Conservation (phyloP, 2,113 vertebrate genomes). For the human region DNA sequence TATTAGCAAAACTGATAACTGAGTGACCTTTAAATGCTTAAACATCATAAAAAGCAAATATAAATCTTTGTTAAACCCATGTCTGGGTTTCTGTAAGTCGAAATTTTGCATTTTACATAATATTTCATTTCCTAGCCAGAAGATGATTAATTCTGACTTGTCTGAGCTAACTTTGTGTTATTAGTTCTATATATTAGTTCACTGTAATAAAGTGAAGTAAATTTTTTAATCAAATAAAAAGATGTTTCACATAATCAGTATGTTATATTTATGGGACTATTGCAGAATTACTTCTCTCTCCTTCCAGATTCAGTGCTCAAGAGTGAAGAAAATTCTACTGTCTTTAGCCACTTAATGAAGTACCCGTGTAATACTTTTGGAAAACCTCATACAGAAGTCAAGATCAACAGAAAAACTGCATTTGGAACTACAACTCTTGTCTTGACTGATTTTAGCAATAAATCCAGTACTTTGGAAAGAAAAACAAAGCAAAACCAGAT, state of each 20-base stretch:
- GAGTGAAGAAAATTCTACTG: constrained; percentile 72
- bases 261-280: neutral
- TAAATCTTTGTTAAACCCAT: neutral
- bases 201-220: neutral
- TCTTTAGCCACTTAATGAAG: constrained; percentile 86
- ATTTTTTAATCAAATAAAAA: neutral
- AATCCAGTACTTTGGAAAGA: constrained; percentile 42
- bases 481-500: neutral
- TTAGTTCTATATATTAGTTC: neutral
- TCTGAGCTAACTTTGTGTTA: neutral
- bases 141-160: neutral
- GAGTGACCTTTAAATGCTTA: neutral
- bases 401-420: constrained; percentile 91
- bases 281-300: neutral
- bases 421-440: constrained; percentile 93
- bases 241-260: neutral
- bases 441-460: constrained; percentile 88
- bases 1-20: neutral
- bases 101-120: constrained; percentile 21
- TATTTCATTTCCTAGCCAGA: neutral
- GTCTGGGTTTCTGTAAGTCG: neutral
- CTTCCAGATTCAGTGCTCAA: constrained; percentile 80
- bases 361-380: constrained; percentile 91
- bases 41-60: neutral
- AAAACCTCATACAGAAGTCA: constrained; percentile 89